These are phyloP conservation scores for Halcyon malimbica DNA, from an alignment of 2,113 vertebrate species.

Conservation along the genomic window DNA sequence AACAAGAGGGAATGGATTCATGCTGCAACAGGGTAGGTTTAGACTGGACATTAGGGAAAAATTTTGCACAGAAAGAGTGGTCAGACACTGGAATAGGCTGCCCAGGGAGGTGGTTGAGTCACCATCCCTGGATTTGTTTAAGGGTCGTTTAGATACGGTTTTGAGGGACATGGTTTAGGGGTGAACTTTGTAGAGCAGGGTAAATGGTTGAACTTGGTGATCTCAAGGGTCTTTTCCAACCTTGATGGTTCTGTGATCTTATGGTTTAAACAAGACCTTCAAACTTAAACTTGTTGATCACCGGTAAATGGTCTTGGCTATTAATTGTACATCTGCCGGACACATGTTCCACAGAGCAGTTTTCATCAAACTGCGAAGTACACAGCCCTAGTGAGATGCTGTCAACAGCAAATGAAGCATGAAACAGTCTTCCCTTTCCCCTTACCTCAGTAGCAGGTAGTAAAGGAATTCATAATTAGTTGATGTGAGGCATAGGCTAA, in stretches of 20 bases:
- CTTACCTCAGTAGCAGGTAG: not conserved
- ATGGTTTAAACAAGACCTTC: not conserved
- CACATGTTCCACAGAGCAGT: not conserved
- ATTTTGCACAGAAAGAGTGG: too few relatives aligned
- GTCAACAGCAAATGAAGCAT: constrained; percentile 5
- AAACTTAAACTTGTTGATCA: not conserved
- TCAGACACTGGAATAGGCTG: too few relatives aligned
- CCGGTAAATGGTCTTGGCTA: not conserved
- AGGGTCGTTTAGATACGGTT: too few relatives aligned
- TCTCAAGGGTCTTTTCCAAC: too few relatives aligned
- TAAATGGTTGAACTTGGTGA: too few relatives aligned
- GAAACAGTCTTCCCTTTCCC: not conserved
- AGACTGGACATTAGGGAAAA: too few relatives aligned
- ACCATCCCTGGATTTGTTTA: too few relatives aligned
- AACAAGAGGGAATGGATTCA: too few relatives aligned
- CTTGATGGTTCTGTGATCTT: not conserved
- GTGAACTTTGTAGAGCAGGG: too few relatives aligned
- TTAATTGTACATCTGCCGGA: not conserved
- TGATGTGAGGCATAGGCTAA: not conserved
- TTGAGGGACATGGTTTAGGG: too few relatives aligned
- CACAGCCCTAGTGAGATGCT: not conserved
- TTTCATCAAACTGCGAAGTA: not conserved
- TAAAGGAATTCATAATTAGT: not conserved
- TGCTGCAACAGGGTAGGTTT: too few relatives aligned
- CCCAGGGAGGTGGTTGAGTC: too few relatives aligned